Conservation (phyloP, 2,888 invertebrate genomes). For the Tachina lurida region DNA sequence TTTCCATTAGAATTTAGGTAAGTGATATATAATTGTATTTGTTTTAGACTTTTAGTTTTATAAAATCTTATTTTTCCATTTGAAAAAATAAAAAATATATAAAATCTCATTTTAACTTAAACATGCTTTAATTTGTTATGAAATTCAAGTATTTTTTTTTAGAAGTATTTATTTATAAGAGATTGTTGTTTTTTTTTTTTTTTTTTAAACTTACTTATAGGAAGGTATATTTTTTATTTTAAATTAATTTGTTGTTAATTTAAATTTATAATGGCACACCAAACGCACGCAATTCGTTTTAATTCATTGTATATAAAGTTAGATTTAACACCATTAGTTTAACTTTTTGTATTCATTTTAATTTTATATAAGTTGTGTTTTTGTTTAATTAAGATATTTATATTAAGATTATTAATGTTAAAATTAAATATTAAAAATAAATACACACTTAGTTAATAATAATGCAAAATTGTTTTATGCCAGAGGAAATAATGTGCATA, state of each 20-base stretch:
- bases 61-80: conserved; percentile 49
- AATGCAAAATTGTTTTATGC: conserved; percentile 66
- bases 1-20: conserved; percentile 44
- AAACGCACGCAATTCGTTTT: conserved; percentile 71
- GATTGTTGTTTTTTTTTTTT: conserved; percentile 50
- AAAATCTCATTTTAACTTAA: conserved; percentile 49
- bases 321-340: conserved; percentile 51
- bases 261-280: conserved; percentile 67
- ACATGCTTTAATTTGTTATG: conserved; percentile 41
- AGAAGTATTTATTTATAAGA: conserved; percentile 41
- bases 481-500: background rate
- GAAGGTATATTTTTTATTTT: conserved; percentile 14
- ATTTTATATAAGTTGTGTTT: conserved; percentile 12
- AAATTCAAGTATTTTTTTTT: conserved; percentile 38
- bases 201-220: conserved; percentile 21
- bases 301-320: conserved; percentile 65
- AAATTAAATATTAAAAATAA: conserved; percentile 60
- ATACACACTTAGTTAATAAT: background rate
- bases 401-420: conserved; percentile 46
- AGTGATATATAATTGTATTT: background rate
- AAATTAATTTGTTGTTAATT: conserved; percentile 41
- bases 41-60: background rate
- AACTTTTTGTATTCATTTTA: conserved; percentile 17
- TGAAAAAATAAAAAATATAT: conserved; percentile 67
- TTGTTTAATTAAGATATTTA: conserved; percentile 8